Percentiles rank a stretch among this genome's conserved stretches.
Conservation (phyloP, 2,888 invertebrate genomes). For the Xanthorhoe designata region DNA sequence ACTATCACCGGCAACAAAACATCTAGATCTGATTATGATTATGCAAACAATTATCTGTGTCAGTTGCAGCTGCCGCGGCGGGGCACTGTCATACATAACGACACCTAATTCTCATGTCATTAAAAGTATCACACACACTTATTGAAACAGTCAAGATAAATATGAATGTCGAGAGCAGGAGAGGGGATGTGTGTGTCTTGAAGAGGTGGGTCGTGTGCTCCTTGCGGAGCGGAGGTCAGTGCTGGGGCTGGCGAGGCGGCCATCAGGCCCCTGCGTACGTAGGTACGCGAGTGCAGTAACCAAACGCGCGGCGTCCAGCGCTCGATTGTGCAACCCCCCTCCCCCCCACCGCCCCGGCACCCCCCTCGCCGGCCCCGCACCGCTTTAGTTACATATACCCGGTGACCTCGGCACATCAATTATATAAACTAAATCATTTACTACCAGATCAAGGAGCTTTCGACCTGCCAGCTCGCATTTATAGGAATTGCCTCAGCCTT, state of each 20-base stretch:
- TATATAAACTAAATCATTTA: conserved; percentile 15
- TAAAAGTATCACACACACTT: neutral
- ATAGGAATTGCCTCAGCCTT: conserved; percentile 10
- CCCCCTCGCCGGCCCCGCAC: neutral
- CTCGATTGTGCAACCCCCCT: conserved; percentile 22
- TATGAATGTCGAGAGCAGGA: neutral
- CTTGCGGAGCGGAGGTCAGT: neutral
- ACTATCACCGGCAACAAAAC: conserved; percentile 13
- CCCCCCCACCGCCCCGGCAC: neutral
- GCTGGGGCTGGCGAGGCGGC: neutral
- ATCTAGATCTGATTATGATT: conserved; percentile 22
- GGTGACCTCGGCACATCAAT: conserved; percentile 23
- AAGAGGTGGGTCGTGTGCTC: neutral
- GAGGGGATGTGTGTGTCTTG: neutral
- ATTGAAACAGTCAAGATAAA: neutral
- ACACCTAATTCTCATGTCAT: conserved; percentile 1
- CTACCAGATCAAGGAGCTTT: conserved; percentile 12
- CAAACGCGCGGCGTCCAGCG: conserved; percentile 7
- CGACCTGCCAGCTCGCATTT: neutral
- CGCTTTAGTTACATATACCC: conserved; percentile 12
- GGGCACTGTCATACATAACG: neutral
- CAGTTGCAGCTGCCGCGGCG: neutral
- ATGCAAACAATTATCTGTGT: conserved; percentile 19
- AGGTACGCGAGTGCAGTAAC: conserved; percentile 10
- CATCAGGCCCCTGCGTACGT: neutral